Base-by-base conservation (phyloP, 1,140 invertebrate genomes). In the Drosophila cardini region DNA sequence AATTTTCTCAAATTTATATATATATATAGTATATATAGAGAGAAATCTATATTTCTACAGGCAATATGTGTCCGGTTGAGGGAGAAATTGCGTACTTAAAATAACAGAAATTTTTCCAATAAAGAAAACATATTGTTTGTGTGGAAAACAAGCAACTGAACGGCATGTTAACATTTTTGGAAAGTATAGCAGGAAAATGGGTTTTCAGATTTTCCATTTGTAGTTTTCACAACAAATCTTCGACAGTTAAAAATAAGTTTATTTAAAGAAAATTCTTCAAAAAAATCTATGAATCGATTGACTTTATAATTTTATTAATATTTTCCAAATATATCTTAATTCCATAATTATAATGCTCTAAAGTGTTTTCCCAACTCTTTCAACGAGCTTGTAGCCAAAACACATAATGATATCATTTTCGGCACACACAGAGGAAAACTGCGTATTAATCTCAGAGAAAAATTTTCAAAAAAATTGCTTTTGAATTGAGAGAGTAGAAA, bases 391-490 rank as follows among this genome's bases (percentile, higher is more conserved):
- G 21, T 21, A 9, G 9, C 36, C 10, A 0, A 36, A 9, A 53
- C 34, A 26, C 40, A 13, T 60, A 48, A 48, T 61, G 16, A 61
- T 36, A 61, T 61, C 30, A 46, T 21, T 36, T 32, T 15, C 42
- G 6, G 15, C 30, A 30, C 48, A 30, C 13, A 45, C 13, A 18
- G 0, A 45, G 18, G 6, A n/a, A 16, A 46, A 48, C 57, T 61
- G 57, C 57, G 57, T 61, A 61, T 36, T 60, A 60, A 48, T 61
- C 48, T 21, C 15, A 16, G 18, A 55, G 38, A 61, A 34, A 21
- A 4, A 40, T n/a, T n/a, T n/a, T n/a, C n/a, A 56, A 42, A 4
- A 18, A 26, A 15, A 55, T 55, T 21, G 7, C 11, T 45, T 45
- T 45, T 9, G 15, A 55, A 52, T 52, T 7, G 48, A 32, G 32